Percentiles rank a stretch among this genome's conserved stretches.
phyloP scores from a whole-genome alignment of 2,888 invertebrate species.

The Parochlus steinenii region DNA sequence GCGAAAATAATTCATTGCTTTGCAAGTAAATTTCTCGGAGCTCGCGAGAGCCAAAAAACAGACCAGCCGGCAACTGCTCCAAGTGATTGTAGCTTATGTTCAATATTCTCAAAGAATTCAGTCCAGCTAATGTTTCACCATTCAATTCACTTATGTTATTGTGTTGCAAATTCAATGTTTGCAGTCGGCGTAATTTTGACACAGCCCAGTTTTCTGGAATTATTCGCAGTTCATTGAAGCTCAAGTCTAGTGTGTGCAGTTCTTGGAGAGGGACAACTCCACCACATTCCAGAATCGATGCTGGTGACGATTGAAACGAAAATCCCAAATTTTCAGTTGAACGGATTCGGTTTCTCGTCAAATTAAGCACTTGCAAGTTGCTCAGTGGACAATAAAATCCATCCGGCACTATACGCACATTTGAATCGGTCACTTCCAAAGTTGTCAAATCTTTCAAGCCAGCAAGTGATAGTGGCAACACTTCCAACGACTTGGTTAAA shows the following conservation, averaged over 20 bases:
- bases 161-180: constrained; percentile 62
- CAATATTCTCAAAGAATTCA: constrained; percentile 60
- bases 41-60: constrained; percentile 59
- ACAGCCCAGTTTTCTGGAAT: constrained; percentile 60
- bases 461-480: constrained; percentile 52
- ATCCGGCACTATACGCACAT: constrained; percentile 61
- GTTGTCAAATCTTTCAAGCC: constrained; percentile 66
- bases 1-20: constrained; percentile 65
- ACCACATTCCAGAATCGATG: constrained; percentile 1
- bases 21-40: constrained; percentile 62
- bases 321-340: constrained; percentile 64
- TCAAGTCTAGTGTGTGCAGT: constrained; percentile 61
- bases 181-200: constrained; percentile 56
- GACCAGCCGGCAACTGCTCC: constrained; percentile 60
- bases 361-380: constrained; percentile 66
- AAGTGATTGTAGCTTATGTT: constrained; percentile 79
- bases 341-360: constrained; percentile 68
- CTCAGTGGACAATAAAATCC: constrained; percentile 62
- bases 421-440: constrained; percentile 68
- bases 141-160: constrained; percentile 72
- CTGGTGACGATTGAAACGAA: constrained; percentile 29
- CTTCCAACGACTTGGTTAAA: constrained; percentile 53
- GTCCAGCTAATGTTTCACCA: constrained; percentile 60
- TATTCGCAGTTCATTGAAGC: constrained; percentile 58
- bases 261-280: constrained; percentile 33